These are phyloP conservation scores for Diarsia mendica DNA, from an alignment of 2,888 invertebrate genomes.

Conservation along the genomic window DNA sequence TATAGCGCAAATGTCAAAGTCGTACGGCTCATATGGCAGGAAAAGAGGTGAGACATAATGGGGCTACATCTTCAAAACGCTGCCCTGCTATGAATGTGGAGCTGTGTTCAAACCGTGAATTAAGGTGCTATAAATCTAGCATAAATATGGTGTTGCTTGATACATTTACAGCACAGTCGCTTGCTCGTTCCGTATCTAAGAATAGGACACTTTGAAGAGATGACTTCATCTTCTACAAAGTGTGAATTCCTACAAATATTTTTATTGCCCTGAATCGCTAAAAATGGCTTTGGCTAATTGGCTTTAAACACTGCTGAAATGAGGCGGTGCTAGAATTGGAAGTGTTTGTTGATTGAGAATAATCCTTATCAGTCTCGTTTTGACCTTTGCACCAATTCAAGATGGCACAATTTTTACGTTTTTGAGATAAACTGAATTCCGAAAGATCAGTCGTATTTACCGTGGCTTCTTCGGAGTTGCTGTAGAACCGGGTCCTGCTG, in stretches of 20 bases:
- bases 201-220: conserved; percentile 12
- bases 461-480: conserved; percentile 77
- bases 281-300: conserved; percentile 40
- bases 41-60: neutral
- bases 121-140: neutral
- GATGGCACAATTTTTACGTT: neutral
- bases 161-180: neutral
- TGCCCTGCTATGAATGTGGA: neutral
- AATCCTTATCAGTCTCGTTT: neutral
- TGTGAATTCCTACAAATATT: conserved; percentile 25
- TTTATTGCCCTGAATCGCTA: conserved; percentile 6
- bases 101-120: neutral
- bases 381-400: neutral
- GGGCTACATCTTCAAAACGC: neutral
- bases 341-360: neutral
- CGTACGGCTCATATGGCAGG: neutral
- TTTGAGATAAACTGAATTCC: neutral
- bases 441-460: conserved; percentile 66
- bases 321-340: conserved; percentile 3
- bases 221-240: conserved; percentile 11
- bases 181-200: conserved; percentile 4
- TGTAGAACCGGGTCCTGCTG: conserved; percentile 77
- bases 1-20: too few relatives aligned
- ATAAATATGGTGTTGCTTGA: neutral
- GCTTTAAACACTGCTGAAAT: conserved; percentile 10